These are phyloP conservation scores for sheep (Ovis aries) DNA, from an alignment of 2,113 vertebrate species.

Conservation along the genomic window DNA sequence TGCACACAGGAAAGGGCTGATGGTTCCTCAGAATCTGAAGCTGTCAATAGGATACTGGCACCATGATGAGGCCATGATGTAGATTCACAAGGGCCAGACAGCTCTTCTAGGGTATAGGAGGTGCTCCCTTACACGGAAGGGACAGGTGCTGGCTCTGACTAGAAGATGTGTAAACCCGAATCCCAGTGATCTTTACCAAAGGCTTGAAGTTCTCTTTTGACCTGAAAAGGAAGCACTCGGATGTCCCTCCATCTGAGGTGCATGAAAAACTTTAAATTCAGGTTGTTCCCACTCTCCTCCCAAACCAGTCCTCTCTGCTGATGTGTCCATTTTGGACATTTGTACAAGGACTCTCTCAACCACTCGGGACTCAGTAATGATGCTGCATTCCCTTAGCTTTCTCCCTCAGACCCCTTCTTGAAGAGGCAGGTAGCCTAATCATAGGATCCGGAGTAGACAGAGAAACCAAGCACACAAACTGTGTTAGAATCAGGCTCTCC, in stretches of 20 bases:
- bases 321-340: background rate
- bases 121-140: background rate
- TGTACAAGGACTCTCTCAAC: background rate
- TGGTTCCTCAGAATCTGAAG: background rate
- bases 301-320: background rate
- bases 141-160: background rate
- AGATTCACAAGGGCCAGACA: background rate
- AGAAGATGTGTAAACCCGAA: background rate
- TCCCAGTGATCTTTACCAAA: background rate
- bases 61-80: background rate
- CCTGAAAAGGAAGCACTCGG: background rate
- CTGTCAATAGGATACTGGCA: rapidly evolving
- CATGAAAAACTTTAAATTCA: background rate
- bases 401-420: background rate
- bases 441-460: background rate
- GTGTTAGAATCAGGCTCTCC: background rate
- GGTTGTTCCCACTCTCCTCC: background rate
- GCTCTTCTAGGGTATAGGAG: background rate
- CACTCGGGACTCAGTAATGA: background rate
- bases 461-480: background rate
- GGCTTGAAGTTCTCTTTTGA: background rate
- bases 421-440: background rate
- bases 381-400: background rate
- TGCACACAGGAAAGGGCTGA: background rate
- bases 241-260: background rate